Percentiles rank a stretch among this genome's conserved stretches.
phyloP scores from a whole-genome alignment of 2,888 invertebrate species.

The Carcina quercana region DNA sequence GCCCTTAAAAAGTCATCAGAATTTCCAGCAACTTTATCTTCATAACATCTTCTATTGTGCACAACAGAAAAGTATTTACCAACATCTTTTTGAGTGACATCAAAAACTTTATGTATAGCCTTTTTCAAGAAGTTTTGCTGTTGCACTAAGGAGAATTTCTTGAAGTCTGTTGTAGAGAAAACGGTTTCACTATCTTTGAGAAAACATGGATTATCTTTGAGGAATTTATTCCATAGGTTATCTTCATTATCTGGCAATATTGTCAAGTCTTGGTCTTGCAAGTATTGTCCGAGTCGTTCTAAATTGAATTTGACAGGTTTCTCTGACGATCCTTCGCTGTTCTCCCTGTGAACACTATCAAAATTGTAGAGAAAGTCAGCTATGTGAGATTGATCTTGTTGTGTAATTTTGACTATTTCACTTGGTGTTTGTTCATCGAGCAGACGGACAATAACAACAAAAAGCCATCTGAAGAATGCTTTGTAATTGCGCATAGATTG shows the following conservation, averaged over 20 bases:
- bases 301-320: constrained; percentile 82
- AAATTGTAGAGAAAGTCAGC: constrained; percentile 93
- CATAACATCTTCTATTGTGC: constrained; percentile 67
- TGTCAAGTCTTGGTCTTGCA: constrained; percentile 83
- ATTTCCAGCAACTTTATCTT: constrained; percentile 31
- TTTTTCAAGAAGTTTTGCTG: constrained; percentile 82
- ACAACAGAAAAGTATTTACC: constrained; percentile 76
- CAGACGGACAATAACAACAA: constrained; percentile 87
- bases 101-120: constrained; percentile 80
- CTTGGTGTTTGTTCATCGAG: constrained; percentile 89
- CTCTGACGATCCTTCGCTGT: constrained; percentile 38
- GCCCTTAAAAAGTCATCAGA: constrained; percentile 43
- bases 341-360: constrained; percentile 69
- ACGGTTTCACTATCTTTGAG: constrained; percentile 79
- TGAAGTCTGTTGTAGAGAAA: constrained; percentile 83
- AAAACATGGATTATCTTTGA: constrained; percentile 83
- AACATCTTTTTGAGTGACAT: constrained; percentile 77
- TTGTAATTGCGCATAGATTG: constrained; percentile 94
- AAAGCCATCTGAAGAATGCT: constrained; percentile 94
- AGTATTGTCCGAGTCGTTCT: constrained; percentile 93
- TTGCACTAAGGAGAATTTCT: constrained; percentile 85
- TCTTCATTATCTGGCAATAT: constrained; percentile 80
- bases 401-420: constrained; percentile 88
- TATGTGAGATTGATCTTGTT: constrained; percentile 92
- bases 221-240: constrained; percentile 86